A percentile compares a stretch with the other conserved stretches of the same genome.
Conservation (phyloP, 1,140 invertebrate species). For the Bombus breviceps region DNA sequence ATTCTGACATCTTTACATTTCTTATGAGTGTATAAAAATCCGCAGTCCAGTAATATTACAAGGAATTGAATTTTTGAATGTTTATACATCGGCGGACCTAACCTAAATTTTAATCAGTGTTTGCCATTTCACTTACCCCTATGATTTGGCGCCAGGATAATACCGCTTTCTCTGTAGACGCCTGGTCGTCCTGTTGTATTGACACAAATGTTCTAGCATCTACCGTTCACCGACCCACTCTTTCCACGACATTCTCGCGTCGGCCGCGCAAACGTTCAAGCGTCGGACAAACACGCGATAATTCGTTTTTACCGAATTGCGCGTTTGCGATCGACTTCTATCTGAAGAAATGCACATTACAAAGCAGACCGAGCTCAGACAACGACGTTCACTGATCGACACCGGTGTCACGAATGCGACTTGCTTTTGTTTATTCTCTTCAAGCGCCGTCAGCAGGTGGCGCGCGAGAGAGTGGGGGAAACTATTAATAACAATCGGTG, state of each 20-base stretch:
- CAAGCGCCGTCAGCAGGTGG: constrained; percentile 41
- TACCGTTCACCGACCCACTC: constrained; percentile 46
- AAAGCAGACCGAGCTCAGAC: constrained; percentile 2
- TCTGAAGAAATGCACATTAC: constrained; percentile 39
- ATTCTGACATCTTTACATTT: too few species aligned
- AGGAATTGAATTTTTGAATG: background rate
- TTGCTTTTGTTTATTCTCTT: constrained; percentile 52
- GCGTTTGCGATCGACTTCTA: constrained; percentile 26
- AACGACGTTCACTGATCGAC: constrained; percentile 35
- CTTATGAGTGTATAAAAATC: too few species aligned
- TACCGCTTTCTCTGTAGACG: background rate
- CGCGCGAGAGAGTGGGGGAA: constrained; percentile 7
- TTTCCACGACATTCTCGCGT: constrained; percentile 22
- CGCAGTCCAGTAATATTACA: too few species aligned
- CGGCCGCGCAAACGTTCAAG: background rate
- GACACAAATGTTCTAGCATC: constrained; percentile 37
- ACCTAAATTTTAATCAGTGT: constrained; percentile 16
- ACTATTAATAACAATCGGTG: background rate
- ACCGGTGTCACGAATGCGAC: constrained; percentile 35
- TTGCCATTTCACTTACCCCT: constrained; percentile 16
- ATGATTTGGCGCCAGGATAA: constrained; percentile 46
- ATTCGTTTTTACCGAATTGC: constrained; percentile 50
- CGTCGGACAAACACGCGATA: constrained; percentile 31
- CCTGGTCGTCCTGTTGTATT: constrained; percentile 9
- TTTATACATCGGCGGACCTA: background rate